phyloP scores from a whole-genome alignment of 2,797 vertebrate species.

The Paramormyrops hopkinsi region DNA sequence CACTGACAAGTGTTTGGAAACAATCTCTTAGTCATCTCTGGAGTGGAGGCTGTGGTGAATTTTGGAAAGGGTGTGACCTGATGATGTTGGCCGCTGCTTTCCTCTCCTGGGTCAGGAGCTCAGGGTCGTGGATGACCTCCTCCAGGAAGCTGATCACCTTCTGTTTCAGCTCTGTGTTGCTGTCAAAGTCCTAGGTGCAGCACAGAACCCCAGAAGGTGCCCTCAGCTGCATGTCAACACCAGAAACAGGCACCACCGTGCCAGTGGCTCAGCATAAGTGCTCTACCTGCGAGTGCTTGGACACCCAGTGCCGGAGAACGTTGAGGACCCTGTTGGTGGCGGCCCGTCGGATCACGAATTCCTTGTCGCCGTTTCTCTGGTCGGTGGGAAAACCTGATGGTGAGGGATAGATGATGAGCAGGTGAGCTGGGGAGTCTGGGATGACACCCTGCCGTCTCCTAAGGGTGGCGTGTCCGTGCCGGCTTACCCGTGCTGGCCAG shows the following conservation, averaged over 20 bases:
- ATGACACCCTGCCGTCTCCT: constrained; percentile 54
- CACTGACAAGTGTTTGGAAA: not conserved
- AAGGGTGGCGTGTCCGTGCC: constrained; percentile 63
- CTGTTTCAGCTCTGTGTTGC: constrained; percentile 79
- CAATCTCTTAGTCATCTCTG: not conserved
- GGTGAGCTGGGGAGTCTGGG: not conserved
- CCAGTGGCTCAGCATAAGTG: not conserved
- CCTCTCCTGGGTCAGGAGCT: constrained; percentile 88
- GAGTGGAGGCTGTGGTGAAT: not conserved
- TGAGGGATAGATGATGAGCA: not conserved
- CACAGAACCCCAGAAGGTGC: not conserved
- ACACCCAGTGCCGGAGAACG: constrained; percentile 95
- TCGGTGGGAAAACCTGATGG: constrained; percentile 19
- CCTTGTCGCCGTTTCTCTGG: constrained; percentile 69
- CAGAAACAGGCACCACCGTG: not conserved
- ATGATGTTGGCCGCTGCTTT: constrained; percentile 88
- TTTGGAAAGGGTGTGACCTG: constrained; percentile 57
- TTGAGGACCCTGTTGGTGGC: constrained; percentile 93
- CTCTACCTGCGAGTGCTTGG: constrained; percentile 88
- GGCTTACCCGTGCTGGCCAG: constrained; percentile 59
- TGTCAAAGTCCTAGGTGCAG: constrained; percentile 81
- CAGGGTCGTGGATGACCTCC: constrained; percentile 85
- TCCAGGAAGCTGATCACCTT: constrained; percentile 83
- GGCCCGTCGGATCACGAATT: constrained; percentile 89
- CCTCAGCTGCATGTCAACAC: not conserved